Conservation (phyloP, 2,797 vertebrate species). For the Enoplosus armatus region DNA sequence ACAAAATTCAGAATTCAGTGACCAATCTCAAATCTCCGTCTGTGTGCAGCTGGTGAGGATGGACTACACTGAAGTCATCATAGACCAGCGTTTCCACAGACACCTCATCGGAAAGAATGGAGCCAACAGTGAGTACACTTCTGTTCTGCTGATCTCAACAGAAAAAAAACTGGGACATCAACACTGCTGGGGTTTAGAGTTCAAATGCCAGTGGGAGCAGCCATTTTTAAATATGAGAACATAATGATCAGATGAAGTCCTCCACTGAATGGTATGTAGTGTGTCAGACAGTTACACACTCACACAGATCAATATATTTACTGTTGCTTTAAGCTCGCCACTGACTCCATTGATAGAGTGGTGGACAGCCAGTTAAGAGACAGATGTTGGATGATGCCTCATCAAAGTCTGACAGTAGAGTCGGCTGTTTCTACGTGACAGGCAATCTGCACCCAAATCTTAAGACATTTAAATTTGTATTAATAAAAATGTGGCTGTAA, state of each 20-base stretch:
- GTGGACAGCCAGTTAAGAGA: not conserved
- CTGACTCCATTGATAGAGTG: no score
- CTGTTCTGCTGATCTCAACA: not conserved
- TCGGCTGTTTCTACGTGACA: not conserved
- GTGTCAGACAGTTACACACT: no score
- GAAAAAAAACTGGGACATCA: not conserved
- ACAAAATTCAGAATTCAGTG: not conserved
- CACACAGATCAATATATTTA: not conserved
- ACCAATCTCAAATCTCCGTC: not conserved
- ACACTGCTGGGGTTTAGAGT: not conserved
- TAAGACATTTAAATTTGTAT: not conserved
- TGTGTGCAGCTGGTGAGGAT: constrained; percentile 85
- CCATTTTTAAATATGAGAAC: not conserved
- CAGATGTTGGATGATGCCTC: not conserved
- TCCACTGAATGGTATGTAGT: not conserved
- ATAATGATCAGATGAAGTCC: not conserved
- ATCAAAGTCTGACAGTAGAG: not conserved
- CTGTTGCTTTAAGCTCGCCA: no score
- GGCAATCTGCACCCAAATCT: not conserved
- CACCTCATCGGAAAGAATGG: constrained; percentile 89
- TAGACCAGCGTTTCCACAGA: constrained; percentile 88
- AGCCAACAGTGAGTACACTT: constrained; percentile 84
- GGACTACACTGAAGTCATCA: constrained; percentile 88
- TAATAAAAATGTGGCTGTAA: not conserved
- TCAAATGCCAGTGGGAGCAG: not conserved